Base-by-base conservation (phyloP, 1,140 invertebrate species). In the Melanaphis sacchari region DNA sequence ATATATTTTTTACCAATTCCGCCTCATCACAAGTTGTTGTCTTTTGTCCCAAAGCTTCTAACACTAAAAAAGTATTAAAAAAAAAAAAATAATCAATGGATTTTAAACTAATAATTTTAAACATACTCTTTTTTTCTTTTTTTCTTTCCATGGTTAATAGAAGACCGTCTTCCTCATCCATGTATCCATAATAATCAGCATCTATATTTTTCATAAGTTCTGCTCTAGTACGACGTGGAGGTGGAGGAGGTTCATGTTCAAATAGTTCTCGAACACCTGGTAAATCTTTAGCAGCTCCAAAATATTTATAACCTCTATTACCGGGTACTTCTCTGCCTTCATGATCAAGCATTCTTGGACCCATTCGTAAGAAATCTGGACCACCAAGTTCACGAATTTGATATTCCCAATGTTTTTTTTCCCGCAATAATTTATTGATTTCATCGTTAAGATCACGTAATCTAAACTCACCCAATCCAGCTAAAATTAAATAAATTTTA, bases 371-470 rank as follows among this genome's bases (percentile, higher is more conserved):
- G 95, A 99, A 99, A 95, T 99, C 99, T 4, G 98, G 97, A 0
- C 99, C 99, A 38, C 99, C 99, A 2, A 99, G 96, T 94, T 99
- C 97, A 94, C 98, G 97, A 93, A 99, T 99, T 95, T 99, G 97
- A 54, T 97, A 97, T 95, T 99, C 99, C 99, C 99, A 99, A 95
- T 99, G 99, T 1, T 98, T 96, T 95, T 98, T 98, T 95, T 99
- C 98, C 94, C 99, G 95, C 43, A 99, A 96, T 59, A 99, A 95
- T 96, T 99, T 99, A 95, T 99, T 99, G 93, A 99, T 99, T 96
- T 99, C 99, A 96, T 99, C 99, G 95, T 99, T 99, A 3, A 99
- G 95, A 95, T 99, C 99, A 54, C 99, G 96, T 94, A 99, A 98
- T 66, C 99, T 97, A 95, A 99, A 99, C 96, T 99, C 99, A 1